Evolutionary conservation across 2,113 vertebrate genomes (phyloP).

Genomic region (Alectura lathami): DNA sequence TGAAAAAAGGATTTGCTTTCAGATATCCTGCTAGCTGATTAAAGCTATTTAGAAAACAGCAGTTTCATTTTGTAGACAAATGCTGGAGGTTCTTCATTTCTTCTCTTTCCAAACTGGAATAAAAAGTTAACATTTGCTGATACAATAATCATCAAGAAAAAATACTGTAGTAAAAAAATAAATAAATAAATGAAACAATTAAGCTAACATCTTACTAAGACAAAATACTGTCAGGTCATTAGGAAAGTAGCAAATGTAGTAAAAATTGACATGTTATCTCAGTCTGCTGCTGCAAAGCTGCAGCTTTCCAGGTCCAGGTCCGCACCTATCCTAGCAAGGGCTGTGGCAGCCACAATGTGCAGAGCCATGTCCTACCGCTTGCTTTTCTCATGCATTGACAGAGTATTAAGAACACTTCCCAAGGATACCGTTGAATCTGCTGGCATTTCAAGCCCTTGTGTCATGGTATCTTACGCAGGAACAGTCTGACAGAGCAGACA

Average conservation of each 20-base stretch:
- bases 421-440: neutral
- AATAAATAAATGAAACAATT: neutral
- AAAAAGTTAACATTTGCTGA: neutral
- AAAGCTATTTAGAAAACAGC: neutral
- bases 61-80: neutral
- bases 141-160: neutral
- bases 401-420: neutral
- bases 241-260: neutral
- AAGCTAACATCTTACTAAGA: neutral
- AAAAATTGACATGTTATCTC: neutral
- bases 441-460: neutral
- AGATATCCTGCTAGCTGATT: neutral
- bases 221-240: neutral
- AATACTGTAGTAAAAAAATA: neutral
- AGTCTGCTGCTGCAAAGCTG: neutral
- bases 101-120: neutral
- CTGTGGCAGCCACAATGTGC: rapidly evolving
- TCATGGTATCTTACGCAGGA: rapidly evolving
- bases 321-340: neutral
- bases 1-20: neutral
- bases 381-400: neutral
- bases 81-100: neutral
- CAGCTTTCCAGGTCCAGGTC: neutral
- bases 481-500: neutral
- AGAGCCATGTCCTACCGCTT: rapidly evolving